phyloP scores from a whole-genome alignment of 2,797 vertebrate species.

The Ambastaia sidthimunki region DNA sequence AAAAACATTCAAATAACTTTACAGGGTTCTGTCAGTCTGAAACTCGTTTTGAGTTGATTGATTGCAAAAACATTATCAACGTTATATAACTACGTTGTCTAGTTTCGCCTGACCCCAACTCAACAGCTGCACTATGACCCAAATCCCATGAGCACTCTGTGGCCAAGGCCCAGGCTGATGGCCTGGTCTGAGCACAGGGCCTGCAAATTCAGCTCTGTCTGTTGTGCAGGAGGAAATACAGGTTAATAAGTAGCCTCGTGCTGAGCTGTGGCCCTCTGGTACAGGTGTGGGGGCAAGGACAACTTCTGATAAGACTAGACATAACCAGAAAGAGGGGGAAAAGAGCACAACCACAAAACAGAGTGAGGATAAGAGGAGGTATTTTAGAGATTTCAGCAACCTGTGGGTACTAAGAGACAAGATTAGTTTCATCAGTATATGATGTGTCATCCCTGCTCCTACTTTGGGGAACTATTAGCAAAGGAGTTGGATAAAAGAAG shows the following conservation, averaged over 20 bases:
- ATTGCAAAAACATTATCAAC: not conserved
- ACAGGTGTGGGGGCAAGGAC: slow-evolving; percentile 75
- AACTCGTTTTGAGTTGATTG: not conserved
- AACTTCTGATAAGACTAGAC: slow-evolving; percentile 58
- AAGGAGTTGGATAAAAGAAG: slow-evolving; percentile 5
- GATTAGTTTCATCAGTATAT: slow-evolving; percentile 10
- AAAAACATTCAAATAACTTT: not conserved
- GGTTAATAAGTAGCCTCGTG: slow-evolving; percentile 79
- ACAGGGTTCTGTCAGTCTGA: not conserved
- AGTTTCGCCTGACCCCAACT: not conserved
- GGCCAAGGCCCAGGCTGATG: not conserved
- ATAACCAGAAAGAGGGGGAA: slow-evolving; percentile 43
- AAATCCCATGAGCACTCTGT: not conserved
- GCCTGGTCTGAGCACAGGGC: not conserved
- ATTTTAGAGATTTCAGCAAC: slow-evolving; percentile 25
- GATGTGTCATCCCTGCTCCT: not conserved
- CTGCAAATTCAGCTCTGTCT: slow-evolving; percentile 21
- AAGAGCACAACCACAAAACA: slow-evolving; percentile 22
- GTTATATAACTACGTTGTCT: not conserved
- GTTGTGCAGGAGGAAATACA: slow-evolving; percentile 80
- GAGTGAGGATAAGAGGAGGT: slow-evolving; percentile 11
- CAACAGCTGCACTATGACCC: not conserved
- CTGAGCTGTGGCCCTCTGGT: slow-evolving; percentile 73
- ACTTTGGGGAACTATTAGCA: slow-evolving; percentile 3
- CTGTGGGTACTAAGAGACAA: slow-evolving; percentile 27